Evolutionary conservation across 35 echinoderm and acorn worm genomes (phyloP), one percentile per base, ranked within the genome.

Genomic region (Hemicentrotus pulcherrimus): DNA sequence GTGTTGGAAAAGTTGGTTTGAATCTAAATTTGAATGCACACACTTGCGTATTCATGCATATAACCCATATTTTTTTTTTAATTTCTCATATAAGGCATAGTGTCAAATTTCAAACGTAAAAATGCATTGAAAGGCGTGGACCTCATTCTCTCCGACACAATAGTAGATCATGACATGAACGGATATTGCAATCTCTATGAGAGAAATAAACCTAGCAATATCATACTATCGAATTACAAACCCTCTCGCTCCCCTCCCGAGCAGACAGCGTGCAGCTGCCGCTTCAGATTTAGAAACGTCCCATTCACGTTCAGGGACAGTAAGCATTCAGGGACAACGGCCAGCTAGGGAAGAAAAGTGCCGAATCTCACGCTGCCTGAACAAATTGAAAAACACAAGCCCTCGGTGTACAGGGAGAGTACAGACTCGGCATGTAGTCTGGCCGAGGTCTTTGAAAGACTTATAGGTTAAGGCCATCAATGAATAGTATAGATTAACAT

Each of bases 321-420:
- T 90, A 33, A 13, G 88, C 33, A 90, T 47, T 90, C 32, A 33
- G 46, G 88, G 88, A 18, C 32, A 32, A 32, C 88, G 33, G 32
- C 16, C 32, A 32, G 9, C 12, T 0, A 47, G 88, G 32, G 88
- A 24, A 47, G n/a, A 47, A 47, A 47, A 47, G 88, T 18, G 65
- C 65, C 18, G 24, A 78, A 47, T 90, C 88, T 47, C 46, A 33
- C 32, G 88, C 88, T 35, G 88, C 88, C 88, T 90, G 88, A 90
- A 47, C 88, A 90, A 78, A 90, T 90, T 90, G 88, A 90, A 90
- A 90, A 47, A 28, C 88, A 90, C 88, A 41, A 32, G 32, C 88
- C 88, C 88, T 90, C 46, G 88, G 46, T 90, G 46, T n/a, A 90
- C 88, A 19, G 32, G 87, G 88, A 78, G 65, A 78, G 65, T 78